Conservation (phyloP, 2,113 vertebrate species). For the Crypturellus undulatus region DNA sequence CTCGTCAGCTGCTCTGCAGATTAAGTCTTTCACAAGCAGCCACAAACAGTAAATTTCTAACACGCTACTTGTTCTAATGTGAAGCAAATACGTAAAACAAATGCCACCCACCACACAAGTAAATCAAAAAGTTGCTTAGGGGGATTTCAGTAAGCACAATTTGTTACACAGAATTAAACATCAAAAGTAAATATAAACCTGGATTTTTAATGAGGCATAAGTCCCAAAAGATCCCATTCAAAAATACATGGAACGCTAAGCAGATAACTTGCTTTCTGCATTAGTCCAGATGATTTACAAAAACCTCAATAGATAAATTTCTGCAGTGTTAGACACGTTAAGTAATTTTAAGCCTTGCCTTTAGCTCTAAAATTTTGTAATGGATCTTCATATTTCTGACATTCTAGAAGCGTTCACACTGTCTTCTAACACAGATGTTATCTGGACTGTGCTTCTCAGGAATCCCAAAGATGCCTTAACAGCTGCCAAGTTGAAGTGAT, state of each 20-base stretch:
- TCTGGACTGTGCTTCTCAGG: background rate
- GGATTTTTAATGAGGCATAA: background rate
- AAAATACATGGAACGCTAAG: background rate
- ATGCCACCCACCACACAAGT: background rate
- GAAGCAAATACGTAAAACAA: background rate
- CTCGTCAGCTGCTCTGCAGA: background rate
- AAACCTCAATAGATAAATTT: background rate
- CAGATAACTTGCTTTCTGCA: background rate
- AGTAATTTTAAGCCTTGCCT: background rate
- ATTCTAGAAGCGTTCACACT: background rate
- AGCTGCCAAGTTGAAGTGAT: background rate
- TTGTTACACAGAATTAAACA: background rate
- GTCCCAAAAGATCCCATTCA: background rate
- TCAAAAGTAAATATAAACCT: background rate
- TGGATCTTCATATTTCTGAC: background rate
- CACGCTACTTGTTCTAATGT: background rate
- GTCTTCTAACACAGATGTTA: background rate
- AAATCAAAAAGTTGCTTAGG: background rate
- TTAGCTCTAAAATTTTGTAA: background rate
- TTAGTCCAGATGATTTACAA: background rate
- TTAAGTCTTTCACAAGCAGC: background rate
- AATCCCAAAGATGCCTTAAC: background rate
- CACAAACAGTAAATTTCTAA: background rate
- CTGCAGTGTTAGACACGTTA: background rate
- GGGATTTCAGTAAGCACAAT: background rate